These are phyloP conservation scores for Apis florea DNA, from an alignment of 1,140 invertebrate species.

Conservation along the genomic window DNA sequence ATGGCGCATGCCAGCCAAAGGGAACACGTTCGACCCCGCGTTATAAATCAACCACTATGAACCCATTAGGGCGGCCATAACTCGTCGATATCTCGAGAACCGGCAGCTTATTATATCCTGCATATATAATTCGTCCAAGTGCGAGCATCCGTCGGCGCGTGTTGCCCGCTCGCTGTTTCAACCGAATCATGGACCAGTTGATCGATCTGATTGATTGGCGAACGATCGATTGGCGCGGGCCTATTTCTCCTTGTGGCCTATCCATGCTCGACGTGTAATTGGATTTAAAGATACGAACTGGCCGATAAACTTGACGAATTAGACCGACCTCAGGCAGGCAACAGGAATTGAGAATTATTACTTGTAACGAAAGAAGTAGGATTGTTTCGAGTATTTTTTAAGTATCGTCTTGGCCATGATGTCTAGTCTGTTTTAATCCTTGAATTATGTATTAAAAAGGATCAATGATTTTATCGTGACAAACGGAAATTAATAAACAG, in stretches of 20 bases:
- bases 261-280: conserved; percentile 29
- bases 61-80: conserved; percentile 78
- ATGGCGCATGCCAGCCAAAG: conserved; percentile 52
- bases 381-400: no score
- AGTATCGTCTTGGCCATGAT: no score
- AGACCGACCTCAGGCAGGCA: neutral
- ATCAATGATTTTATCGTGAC: no score
- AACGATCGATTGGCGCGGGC: conserved; percentile 43
- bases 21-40: conserved; percentile 60
- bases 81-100: conserved; percentile 80
- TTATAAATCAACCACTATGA: conserved; percentile 78
- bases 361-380: neutral
- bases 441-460: no score
- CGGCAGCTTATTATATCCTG: conserved; percentile 79
- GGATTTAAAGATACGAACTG: conserved; percentile 44
- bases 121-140: conserved; percentile 79
- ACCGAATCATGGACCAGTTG: conserved; percentile 27
- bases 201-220: conserved; percentile 53
- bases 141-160: conserved; percentile 65
- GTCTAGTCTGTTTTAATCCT: no score
- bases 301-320: conserved; percentile 38
- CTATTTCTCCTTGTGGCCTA: neutral
- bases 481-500: no score
- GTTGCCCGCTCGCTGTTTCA: conserved; percentile 17
- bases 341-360: conserved; percentile 38